Evolutionary conservation across 1,140 invertebrate species (phyloP).

Genomic region (Zaprionus vittiger): DNA sequence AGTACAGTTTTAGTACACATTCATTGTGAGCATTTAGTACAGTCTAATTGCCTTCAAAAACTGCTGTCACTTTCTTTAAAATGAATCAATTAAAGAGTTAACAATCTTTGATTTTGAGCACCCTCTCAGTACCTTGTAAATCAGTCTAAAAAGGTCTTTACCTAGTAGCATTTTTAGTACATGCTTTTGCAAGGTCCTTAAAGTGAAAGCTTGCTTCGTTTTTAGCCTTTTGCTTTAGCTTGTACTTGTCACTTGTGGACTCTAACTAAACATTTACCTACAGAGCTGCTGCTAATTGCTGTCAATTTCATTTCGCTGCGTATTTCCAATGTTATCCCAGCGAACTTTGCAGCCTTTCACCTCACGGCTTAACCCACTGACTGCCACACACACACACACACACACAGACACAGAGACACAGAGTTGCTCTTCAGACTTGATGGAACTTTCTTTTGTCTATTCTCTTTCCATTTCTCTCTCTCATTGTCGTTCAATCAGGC

Average conservation of each 20-base stretch:
- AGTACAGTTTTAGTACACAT: too few relatives aligned
- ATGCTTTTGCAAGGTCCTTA: background rate
- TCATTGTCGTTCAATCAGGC: slow-evolving; percentile 56
- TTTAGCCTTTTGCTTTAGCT: background rate
- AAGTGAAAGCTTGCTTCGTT: background rate
- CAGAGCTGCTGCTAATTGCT: slow-evolving; percentile 6
- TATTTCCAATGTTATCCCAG: slow-evolving; percentile 16
- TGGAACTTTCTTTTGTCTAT: slow-evolving; percentile 72
- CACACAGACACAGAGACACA: slow-evolving; percentile 48
- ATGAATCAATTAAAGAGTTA: too few relatives aligned
- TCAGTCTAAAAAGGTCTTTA: background rate
- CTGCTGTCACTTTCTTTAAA: too few relatives aligned
- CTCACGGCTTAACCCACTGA: slow-evolving; percentile 52
- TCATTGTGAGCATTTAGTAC: too few relatives aligned
- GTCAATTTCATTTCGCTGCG: slow-evolving; percentile 16
- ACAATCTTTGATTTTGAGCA: background rate
- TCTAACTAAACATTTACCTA: slow-evolving; percentile 26
- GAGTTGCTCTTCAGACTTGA: slow-evolving; percentile 46
- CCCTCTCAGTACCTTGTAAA: background rate
- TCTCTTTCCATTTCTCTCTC: background rate
- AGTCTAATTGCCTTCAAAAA: too few relatives aligned
- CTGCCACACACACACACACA: slow-evolving; percentile 44
- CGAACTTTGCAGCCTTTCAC: slow-evolving; percentile 35
- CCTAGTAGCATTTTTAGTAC: background rate
- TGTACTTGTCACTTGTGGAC: background rate